Evolutionary conservation across 2,888 invertebrate genomes (phyloP).

Genomic region (Tipula confusa): DNA sequence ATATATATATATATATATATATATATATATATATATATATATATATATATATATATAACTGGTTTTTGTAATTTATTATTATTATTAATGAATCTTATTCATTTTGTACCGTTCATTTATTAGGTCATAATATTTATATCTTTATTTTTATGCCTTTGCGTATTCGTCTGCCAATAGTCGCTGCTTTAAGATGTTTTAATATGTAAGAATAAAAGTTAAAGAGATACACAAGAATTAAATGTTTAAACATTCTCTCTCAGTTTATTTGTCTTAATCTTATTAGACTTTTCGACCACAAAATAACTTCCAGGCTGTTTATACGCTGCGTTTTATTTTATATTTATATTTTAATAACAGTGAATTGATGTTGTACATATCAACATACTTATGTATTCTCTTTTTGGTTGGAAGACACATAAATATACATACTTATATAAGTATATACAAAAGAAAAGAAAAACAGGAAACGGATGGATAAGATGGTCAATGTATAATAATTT

Average conservation of each 20-base stretch:
- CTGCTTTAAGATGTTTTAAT: background rate
- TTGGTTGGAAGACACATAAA: background rate
- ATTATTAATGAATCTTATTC: background rate
- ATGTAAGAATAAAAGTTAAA: background rate
- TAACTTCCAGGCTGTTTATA: background rate
- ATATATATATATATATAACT: background rate
- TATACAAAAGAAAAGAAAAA: background rate
- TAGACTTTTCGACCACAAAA: conserved; percentile 1
- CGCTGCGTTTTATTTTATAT: background rate
- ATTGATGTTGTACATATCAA: background rate
- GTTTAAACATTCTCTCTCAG: background rate
- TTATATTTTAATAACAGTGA: background rate
- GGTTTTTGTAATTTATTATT: background rate
- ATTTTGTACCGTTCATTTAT: background rate
- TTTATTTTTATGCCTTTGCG: background rate
- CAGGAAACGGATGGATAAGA: conserved; percentile 20
- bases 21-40: background rate
- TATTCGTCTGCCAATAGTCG: background rate
- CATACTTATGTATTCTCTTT: background rate
- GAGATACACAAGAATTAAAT: background rate
- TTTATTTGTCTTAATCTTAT: background rate
- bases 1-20: background rate
- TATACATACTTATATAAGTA: background rate
- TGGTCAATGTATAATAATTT: conserved; percentile 12
- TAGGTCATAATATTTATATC: conserved; percentile 5